Percentiles rank a stretch among this genome's conserved stretches.
phyloP scores from a whole-genome alignment of 2,888 invertebrate genomes.

The Lithodes maja region DNA sequence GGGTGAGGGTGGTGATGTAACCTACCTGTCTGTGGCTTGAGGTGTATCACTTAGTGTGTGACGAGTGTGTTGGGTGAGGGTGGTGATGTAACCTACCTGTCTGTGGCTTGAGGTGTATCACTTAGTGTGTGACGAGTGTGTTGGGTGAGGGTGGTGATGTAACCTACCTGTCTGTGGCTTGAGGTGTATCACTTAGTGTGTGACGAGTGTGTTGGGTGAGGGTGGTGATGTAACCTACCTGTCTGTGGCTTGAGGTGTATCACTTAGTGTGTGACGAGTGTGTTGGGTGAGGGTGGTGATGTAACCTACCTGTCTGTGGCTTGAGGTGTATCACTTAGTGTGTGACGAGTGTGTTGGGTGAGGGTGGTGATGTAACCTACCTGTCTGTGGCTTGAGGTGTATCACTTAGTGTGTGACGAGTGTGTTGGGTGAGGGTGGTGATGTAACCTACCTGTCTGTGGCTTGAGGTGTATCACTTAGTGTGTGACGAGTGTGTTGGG shows the following conservation, averaged over 20 bases:
- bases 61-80: conserved; percentile 78
- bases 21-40: conserved; percentile 74
- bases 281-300: conserved; percentile 1
- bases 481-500: conserved; percentile 80
- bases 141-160: neutral
- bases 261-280: too few relatives aligned
- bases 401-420: too few relatives aligned
- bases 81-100: too few relatives aligned
- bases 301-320: conserved; percentile 79
- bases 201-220: conserved; percentile 79
- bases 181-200: conserved; percentile 82
- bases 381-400: too few relatives aligned
- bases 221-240: too few relatives aligned
- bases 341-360: conserved; percentile 72
- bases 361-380: too few relatives aligned
- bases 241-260: too few relatives aligned
- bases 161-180: conserved; percentile 80
- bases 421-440: too few relatives aligned
- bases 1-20: too few relatives aligned
- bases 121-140: too few relatives aligned
- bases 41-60: conserved; percentile 80
- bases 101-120: too few relatives aligned
- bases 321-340: conserved; percentile 83
- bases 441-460: conserved; percentile 76
- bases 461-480: conserved; percentile 78